Evolutionary conservation across 2,888 invertebrate genomes (phyloP).

Genomic region (Isotomurus palustris): DNA sequence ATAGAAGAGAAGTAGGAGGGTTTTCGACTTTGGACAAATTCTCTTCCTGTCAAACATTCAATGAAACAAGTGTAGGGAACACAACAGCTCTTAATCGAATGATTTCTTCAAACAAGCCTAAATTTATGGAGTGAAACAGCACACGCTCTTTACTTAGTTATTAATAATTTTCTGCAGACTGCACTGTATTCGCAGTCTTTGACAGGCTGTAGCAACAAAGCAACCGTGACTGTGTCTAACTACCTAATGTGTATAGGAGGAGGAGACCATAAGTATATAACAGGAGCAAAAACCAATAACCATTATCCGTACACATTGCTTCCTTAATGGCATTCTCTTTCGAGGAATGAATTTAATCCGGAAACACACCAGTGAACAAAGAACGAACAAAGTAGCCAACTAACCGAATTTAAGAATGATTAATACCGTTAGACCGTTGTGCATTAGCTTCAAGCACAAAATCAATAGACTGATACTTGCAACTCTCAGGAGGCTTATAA

Average conservation of each 20-base stretch:
- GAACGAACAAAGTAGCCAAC: slow-evolving; percentile 1
- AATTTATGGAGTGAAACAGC: background rate
- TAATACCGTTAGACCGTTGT: no score
- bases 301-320: no score
- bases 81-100: slow-evolving; percentile 1
- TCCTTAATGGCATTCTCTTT: no score
- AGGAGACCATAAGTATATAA: no score
- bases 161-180: background rate
- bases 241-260: no score
- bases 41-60: background rate
- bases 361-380: background rate
- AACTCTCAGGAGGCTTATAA: no score
- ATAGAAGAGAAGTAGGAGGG: no score
- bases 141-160: background rate
- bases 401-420: slow-evolving; percentile 9
- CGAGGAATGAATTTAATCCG: no score
- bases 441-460: no score
- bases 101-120: slow-evolving; percentile 1
- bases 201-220: background rate
- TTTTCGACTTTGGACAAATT: no score
- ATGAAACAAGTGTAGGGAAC: slow-evolving; percentile 9
- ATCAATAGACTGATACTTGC: no score
- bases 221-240: background rate
- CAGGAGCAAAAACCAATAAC: no score
- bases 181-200: background rate